Evolutionary conservation across 2,797 vertebrate genomes (phyloP), one percentile per base, ranked within the genome.

Genomic region (Sebastes goodei): DNA sequence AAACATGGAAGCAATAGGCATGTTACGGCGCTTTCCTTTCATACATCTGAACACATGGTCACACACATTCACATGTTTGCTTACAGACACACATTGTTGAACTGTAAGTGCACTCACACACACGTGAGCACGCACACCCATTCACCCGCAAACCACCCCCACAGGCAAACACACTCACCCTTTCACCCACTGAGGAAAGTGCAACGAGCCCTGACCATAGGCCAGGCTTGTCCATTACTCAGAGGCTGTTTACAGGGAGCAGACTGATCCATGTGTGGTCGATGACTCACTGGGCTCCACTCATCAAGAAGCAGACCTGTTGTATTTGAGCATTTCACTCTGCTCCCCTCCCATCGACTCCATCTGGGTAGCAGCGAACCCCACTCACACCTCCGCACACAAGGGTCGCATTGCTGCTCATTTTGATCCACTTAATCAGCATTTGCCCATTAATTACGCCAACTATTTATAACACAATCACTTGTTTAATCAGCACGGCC

Each of bases 251-350:
- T 92, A 87, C 84, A 81, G 63, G 27, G 79, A 81, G 66, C 42
- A 5, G 69, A 56, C 76, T 75, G 64, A 90, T 84, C 74, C 88
- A 85, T 81, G 92, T 80, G 88, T 84, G 83, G 84, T 81, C 55
- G 42, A 81, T 94, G 93, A 94, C 76, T 94, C 93, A 92, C 72
- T 57, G 73, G 84, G 74, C 83, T 82, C 71, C 71, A 59, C 79
- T 85, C 85, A 90, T 92, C 85, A 87, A 83, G 65, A 91, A 82
- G 89, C 86, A 88, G 70, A 85, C 65, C 83, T 67, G 80, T 74
- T 89, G 79, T 59, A 83, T 90, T 56, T 64, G 52, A 71, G 88
- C 84, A 55, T 76, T 87, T 85, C 46, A 52, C 76, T 76, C 32
- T 32, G 76, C 60, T 59, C 83, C 59, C 62, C 61, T 42, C 60